Conservation (phyloP, 2,113 vertebrate species). For the Pogonocichla stellata region DNA sequence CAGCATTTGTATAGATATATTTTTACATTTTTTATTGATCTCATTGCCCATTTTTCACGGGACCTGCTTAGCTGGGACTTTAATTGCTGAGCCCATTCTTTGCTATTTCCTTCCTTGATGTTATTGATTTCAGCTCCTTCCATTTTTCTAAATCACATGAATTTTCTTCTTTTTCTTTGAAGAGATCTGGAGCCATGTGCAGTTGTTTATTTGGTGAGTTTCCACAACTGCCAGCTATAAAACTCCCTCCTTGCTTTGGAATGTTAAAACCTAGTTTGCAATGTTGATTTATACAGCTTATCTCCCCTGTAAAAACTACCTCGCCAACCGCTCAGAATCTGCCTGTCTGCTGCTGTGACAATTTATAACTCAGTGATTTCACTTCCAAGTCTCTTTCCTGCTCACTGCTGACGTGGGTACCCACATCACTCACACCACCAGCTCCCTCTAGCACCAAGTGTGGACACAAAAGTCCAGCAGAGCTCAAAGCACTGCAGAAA, state of each 20-base stretch:
- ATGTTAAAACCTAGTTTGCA: background rate
- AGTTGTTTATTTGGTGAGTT: background rate
- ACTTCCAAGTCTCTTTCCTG: background rate
- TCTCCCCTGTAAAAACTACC: constrained; percentile 24
- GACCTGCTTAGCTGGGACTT: constrained; percentile 29
- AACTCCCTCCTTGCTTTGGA: constrained; percentile 5
- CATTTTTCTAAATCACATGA: background rate
- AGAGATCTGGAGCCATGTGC: background rate
- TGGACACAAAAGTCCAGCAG: background rate
- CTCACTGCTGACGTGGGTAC: background rate
- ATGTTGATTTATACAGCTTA: constrained; percentile 34
- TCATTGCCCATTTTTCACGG: constrained; percentile 26
- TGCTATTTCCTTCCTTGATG: constrained; percentile 33
- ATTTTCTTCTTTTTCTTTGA: background rate
- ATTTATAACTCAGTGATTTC: background rate
- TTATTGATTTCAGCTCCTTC: constrained; percentile 29
- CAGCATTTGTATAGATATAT: constrained; percentile 6
- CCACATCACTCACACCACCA: background rate
- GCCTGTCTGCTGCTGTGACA: background rate
- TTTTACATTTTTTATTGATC: constrained; percentile 57
- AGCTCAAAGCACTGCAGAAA: background rate
- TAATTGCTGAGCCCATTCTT: constrained; percentile 50
- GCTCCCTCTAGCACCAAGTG: background rate
- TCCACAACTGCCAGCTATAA: constrained; percentile 6
- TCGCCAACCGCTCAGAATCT: background rate